Base-by-base conservation (phyloP, 53 echinoderm and acorn worm genomes). In the Zoroaster sp. region DNA sequence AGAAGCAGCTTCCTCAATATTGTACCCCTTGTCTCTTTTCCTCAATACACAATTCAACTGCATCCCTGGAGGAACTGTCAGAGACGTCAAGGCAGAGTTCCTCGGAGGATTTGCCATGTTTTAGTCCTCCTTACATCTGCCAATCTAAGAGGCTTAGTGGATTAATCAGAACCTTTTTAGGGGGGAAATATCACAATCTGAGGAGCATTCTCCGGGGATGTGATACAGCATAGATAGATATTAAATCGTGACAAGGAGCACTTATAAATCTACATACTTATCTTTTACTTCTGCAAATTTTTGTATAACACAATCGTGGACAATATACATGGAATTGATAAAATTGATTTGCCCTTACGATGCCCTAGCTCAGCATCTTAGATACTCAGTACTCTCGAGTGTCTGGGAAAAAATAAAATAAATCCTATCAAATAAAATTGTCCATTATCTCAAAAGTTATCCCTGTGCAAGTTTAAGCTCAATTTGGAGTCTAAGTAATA, bases 111-210 rank as follows among this genome's bases (percentile, higher is more conserved):
- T 47, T 6, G 45, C 51, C 69, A 69, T 4, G 25, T 73, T 39
- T 17, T 55, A 63, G 21, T 36, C 11, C 79, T 40, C 38, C 13
- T 59, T 37, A 20, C 23, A 23, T 10, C 55, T 34, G 36, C 54
- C 17, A 35, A 47, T 51, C 63, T 23, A 11, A n/a, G 23, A 23
- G n/a, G 59, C 79, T 79, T 63, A 79, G 39, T n/a, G 59, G 4
- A 79, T 65, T 79, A 28, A 63, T 79, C 79, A 39, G 40, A 51
- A 55, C 37, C 63, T 38, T 63, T 39, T 79, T 78, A 77, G 39
- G 37, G 59, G 40, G 63, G 63, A 51, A 63, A 63, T 76, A 47
- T 40, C 38, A 55, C 65, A 34, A 25, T 21, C n/a, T 54, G 54
- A 37, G 37, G n/a, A 20, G 33, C 15, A 79, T 14, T 55, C 79